A percentile compares a stretch with the other conserved stretches of the same genome.
phyloP scores from a whole-genome alignment of 2,113 vertebrate species.

The Haliaeetus leucogaster region DNA sequence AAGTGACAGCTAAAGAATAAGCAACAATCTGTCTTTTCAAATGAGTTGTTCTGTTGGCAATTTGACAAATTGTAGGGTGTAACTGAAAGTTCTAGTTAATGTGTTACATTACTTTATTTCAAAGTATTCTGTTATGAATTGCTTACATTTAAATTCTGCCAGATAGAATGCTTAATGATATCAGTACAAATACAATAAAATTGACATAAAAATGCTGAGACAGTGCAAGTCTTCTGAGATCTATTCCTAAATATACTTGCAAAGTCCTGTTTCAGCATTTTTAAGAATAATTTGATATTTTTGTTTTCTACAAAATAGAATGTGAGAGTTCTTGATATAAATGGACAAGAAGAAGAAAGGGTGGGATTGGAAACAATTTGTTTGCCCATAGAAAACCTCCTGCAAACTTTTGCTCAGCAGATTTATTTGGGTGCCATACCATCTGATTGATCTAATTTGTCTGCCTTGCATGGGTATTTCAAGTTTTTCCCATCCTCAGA shows the following conservation, averaged over 20 bases:
- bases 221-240: conserved; percentile 7
- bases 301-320: background rate
- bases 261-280: conserved; percentile 32
- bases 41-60: conserved; percentile 56
- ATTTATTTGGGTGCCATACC: background rate
- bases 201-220: conserved; percentile 27
- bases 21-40: conserved; percentile 62
- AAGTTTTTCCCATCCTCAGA: background rate
- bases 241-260: conserved; percentile 26
- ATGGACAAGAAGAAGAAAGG: background rate
- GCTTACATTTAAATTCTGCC: conserved; percentile 41
- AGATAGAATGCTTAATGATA: conserved; percentile 36
- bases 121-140: conserved; percentile 51
- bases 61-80: conserved; percentile 42
- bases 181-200: conserved; percentile 17
- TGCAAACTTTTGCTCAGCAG: background rate
- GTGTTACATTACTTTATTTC: conserved; percentile 42
- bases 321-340: background rate
- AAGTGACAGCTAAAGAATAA: conserved; percentile 67
- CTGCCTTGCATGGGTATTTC: background rate
- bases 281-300: conserved; percentile 44
- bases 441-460: background rate
- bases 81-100: conserved; percentile 47
- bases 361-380: background rate
- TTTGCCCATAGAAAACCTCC: background rate